Percentiles rank a stretch among this genome's conserved stretches.
These are phyloP conservation scores for Papilio gigon DNA, from an alignment of 2,888 invertebrate species.

Conservation along the genomic window DNA sequence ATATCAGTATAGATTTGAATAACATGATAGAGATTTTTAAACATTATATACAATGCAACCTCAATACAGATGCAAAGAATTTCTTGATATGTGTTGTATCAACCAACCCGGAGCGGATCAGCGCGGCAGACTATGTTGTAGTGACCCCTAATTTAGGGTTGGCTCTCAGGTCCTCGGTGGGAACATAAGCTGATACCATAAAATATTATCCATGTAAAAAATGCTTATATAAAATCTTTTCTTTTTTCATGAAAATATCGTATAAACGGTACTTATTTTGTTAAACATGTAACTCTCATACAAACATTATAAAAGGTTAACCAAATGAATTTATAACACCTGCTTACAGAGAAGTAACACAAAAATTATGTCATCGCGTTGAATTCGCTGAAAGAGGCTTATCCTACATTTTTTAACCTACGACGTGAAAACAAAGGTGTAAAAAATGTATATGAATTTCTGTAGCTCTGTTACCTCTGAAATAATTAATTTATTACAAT, in stretches of 20 bases:
- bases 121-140: too few relatives aligned
- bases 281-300: background rate
- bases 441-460: background rate
- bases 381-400: conserved; percentile 2
- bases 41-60: too few relatives aligned
- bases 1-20: too few relatives aligned
- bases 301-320: conserved; percentile 15
- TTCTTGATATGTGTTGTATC: too few relatives aligned
- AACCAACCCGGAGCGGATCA: too few relatives aligned
- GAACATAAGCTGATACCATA: too few relatives aligned
- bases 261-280: background rate
- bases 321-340: conserved; percentile 32
- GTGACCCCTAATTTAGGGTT: too few relatives aligned
- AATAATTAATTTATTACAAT: too few relatives aligned
- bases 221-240: background rate
- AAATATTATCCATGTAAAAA: too few relatives aligned
- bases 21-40: too few relatives aligned
- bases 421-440: background rate
- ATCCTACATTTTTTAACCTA: conserved; percentile 6
- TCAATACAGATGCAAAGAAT: too few relatives aligned
- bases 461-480: background rate
- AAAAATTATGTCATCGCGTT: conserved; percentile 13
- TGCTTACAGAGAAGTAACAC: conserved; percentile 22
- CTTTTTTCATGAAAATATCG: background rate
- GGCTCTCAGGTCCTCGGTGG: too few relatives aligned